Conservation (phyloP, 2,888 invertebrate species). For the Calameuta idolon region DNA sequence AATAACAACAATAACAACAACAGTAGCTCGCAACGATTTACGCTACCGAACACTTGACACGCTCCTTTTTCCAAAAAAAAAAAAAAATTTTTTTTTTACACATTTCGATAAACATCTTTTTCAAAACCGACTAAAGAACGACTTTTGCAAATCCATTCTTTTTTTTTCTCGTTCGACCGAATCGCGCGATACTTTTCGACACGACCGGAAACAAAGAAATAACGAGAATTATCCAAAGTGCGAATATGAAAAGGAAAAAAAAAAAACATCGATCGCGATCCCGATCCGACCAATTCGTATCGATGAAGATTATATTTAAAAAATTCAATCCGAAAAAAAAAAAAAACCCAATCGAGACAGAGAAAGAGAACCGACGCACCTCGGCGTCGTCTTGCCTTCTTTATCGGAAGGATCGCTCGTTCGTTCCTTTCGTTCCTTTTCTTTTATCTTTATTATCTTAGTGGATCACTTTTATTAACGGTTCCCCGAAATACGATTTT, state of each 20-base stretch:
- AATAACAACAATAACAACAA: slow-evolving; percentile 11
- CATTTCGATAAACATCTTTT: not conserved
- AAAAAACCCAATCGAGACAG: not conserved
- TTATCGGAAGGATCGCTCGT: not conserved
- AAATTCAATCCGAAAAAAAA: not conserved
- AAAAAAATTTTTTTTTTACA: slow-evolving; percentile 13
- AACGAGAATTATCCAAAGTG: not conserved
- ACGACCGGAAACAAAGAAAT: slow-evolving; percentile 2
- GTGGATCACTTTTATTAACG: not conserved
- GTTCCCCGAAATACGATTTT: not conserved
- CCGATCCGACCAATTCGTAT: slow-evolving; percentile 5
- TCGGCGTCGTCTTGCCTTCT: not conserved
- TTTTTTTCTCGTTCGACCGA: slow-evolving; percentile 27
- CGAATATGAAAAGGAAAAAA: slow-evolving; percentile 9
- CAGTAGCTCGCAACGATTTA: slow-evolving; percentile 27
- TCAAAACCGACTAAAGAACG: not conserved
- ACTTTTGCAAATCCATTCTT: slow-evolving; percentile 25
- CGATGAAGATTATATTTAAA: not conserved
- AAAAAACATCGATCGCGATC: slow-evolving; percentile 14
- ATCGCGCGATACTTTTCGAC: slow-evolving; percentile 34
- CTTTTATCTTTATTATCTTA: not conserved
- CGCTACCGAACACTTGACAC: slow-evolving; percentile 33
- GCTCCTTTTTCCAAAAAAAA: slow-evolving; percentile 33
- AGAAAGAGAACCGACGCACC: not conserved
- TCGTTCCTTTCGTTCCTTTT: not conserved